Evolutionary conservation across 2,888 invertebrate genomes (phyloP), one percentile per base, ranked within the genome.

Genomic region (Hirtodrosophila alboralis): DNA sequence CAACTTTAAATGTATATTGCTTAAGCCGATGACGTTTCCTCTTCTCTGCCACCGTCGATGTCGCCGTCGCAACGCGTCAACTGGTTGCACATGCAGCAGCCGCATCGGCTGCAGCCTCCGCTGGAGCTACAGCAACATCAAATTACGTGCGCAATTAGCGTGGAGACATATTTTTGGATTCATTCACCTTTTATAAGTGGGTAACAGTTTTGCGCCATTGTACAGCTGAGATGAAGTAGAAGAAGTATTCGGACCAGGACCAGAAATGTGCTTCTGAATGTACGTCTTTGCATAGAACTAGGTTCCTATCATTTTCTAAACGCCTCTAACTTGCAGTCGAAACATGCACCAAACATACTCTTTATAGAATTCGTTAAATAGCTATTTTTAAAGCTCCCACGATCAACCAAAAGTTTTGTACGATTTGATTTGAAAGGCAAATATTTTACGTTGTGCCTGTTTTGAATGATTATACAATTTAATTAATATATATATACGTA

Each of bases 111-210:
- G 14, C 45, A 48, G 62, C 59, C 37, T 44, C 49, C 37, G 45
- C 40, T 51, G 30, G 5, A 18, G 30, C 44, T n/a, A 16, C 34
- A 34, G 45, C 64, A 71, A 71, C 56, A 58, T 54, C 62, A 66
- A 75, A 75, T 75, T 75, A 75, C 73, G 60, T 60, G 75, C 73
- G 59, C 78, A 70, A 66, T 62, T 71, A 67, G 83, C 77, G 75
- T 81, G 75, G 65, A 59, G 61, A 78, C 65, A 76, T 76, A 76
- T 76, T 76, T 76, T 66, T 49, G 61, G 52, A 76, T 79, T 79
- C 80, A 76, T 75, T 75, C 75, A 75, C 75, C 75, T 78, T 51
- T 54, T 34, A 45, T 31, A 56, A 52, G 52, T 53, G 58, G 54
- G 18, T 30, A 13, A 43, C 16, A 23, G 27, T 14, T 18, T 27